Evolutionary conservation across 2,113 vertebrate species (phyloP).

Genomic region (Otus sunia): DNA sequence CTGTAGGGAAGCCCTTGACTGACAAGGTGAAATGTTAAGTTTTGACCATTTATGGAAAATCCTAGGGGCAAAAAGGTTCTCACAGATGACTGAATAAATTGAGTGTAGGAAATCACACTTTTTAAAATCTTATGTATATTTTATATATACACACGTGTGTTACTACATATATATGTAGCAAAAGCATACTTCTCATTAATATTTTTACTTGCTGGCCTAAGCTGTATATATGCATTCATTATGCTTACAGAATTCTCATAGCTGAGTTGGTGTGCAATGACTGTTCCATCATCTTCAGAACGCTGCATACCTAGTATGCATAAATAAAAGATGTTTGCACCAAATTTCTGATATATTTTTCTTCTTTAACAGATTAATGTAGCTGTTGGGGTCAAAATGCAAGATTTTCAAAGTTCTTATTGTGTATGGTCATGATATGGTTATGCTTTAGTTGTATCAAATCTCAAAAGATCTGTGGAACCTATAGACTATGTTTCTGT

Average conservation of each 20-base stretch:
- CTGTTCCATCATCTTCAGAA: not conserved
- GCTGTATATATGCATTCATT: not conserved
- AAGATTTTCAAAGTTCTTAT: not conserved
- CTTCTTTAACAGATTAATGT: not conserved
- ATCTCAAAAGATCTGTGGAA: not conserved
- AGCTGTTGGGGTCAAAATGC: not conserved
- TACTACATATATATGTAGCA: not conserved
- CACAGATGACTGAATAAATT: not conserved
- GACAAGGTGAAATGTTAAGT: not conserved
- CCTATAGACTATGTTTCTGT: not conserved
- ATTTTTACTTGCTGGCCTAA: not conserved
- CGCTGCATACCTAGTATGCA: too few relatives aligned
- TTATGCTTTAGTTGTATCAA: not conserved
- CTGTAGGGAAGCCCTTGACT: not conserved
- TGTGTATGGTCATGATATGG: rapidly evolving
- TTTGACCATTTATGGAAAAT: not conserved
- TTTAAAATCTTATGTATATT: not conserved
- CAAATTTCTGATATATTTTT: not conserved
- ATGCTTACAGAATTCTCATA: not conserved
- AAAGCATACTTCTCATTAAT: not conserved
- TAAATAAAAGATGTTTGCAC: not conserved
- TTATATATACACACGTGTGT: not conserved
- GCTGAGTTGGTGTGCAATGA: not conserved
- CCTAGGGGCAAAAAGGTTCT: not conserved
- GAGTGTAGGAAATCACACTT: not conserved